These are phyloP conservation scores for Acrocephalus kingi DNA, from an alignment of 2,113 vertebrate species.

Conservation along the genomic window DNA sequence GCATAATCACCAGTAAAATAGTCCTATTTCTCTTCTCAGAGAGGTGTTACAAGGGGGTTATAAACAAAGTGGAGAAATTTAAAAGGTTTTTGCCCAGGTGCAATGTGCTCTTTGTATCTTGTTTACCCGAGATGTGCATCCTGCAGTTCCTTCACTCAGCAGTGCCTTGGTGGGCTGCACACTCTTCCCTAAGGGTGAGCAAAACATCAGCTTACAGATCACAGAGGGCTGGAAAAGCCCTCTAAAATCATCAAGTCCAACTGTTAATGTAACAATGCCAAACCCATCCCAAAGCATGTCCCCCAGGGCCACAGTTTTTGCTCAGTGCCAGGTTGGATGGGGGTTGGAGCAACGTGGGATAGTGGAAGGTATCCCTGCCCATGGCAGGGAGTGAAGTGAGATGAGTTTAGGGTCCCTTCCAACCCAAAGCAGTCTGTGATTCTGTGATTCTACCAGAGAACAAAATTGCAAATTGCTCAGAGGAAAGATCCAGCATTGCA, in stretches of 20 bases:
- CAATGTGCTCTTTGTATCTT: rapidly evolving
- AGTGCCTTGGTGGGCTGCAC: rapidly evolving
- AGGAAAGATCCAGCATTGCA: rapidly evolving
- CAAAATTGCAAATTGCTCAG: rapidly evolving
- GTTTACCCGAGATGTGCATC: no score
- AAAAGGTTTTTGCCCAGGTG: background rate
- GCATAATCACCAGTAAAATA: background rate
- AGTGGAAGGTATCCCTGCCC: background rate
- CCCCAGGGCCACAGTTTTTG: background rate
- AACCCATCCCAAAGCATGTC: background rate
- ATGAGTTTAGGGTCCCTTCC: background rate
- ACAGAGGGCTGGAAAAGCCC: background rate
- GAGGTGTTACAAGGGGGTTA: background rate
- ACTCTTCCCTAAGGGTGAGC: background rate
- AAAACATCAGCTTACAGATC: background rate
- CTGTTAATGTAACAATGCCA: background rate
- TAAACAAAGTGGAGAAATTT: background rate
- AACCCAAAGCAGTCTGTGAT: background rate
- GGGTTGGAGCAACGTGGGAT: background rate
- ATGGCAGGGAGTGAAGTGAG: background rate
- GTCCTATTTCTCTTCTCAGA: background rate
- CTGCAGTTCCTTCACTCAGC: background rate
- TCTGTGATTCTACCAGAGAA: background rate
- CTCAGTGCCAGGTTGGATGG: rapidly evolving
- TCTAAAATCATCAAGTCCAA: background rate